Evolutionary conservation across 1,140 invertebrate species (phyloP), one percentile per base, ranked within the genome.

Genomic region (Sitophilus oryzae): DNA sequence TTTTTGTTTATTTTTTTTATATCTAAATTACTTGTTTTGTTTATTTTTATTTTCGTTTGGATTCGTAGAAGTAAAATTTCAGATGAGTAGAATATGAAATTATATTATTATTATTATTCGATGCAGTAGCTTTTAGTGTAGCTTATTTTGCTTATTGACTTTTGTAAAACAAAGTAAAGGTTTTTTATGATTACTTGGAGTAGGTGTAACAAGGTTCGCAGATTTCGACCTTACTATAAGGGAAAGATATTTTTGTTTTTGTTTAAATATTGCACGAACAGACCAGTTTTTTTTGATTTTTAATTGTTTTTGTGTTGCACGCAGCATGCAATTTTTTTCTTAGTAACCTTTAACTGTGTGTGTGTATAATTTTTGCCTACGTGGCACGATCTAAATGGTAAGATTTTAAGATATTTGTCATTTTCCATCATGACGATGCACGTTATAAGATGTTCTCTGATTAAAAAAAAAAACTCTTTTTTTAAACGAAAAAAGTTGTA

Each of bases 211-310:
- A n/a, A 48, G 53, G 58, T 68, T 67, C 61, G 50, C 62, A 57
- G 59, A 68, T 51, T 69, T 62, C 67, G 53, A 69, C 70, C 70
- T 71, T 71, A 71, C 70, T 71, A 71, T 71, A 71, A 71, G 67
- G 70, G 68, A 70, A 70, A 66, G 65, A 63, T 59, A 56, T 74
- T 74, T 68, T 65, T 69, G 35, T 37, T 37, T 50, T 46, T n/a
- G 15, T 46, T 23, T 44, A 44, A 10, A 14, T 44, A 2, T 21
- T 46, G 44, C 44, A 35, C 23, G 30, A 6, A 1, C 15, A 20
- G 8, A 34, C 10, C 15, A 23, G 1, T 21, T 19, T 40, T 37
- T 49, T 37, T 16, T 14, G 10, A 38, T 8, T 10, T 52, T 40
- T 18, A n/a, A n/a, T n/a, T n/a, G n/a, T n/a, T n/a, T n/a, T 35